These are phyloP conservation scores for Polymixis lichenea DNA, from an alignment of 2,888 invertebrate genomes.

Conservation along the genomic window DNA sequence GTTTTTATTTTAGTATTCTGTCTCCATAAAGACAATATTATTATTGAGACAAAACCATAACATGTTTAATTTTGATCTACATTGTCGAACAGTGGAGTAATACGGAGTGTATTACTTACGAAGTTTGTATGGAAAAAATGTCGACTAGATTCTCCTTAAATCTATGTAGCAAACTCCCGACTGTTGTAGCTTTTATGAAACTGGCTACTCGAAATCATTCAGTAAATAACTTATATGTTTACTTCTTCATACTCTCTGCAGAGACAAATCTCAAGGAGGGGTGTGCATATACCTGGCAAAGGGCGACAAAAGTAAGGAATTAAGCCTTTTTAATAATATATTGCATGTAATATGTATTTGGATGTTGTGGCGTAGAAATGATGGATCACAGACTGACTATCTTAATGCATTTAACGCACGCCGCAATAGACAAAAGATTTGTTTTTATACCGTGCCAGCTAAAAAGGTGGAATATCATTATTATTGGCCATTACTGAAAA, in stretches of 20 bases:
- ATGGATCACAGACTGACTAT: constrained; percentile 41
- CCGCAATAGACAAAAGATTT: not conserved
- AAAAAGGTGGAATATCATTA: not conserved
- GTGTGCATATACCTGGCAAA: constrained; percentile 24
- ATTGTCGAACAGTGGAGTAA: too few relatives aligned
- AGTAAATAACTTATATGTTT: not conserved
- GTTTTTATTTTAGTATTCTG: too few relatives aligned
- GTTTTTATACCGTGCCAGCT: not conserved
- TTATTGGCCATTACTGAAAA: not conserved
- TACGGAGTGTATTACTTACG: too few relatives aligned
- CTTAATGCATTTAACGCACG: constrained; percentile 4
- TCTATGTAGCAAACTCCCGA: not conserved
- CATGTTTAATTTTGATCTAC: too few relatives aligned
- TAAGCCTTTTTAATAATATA: constrained; percentile 28
- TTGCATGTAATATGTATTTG: constrained; percentile 35
- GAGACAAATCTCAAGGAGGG: constrained; percentile 17
- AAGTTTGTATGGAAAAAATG: too few relatives aligned
- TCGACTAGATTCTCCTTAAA: too few relatives aligned
- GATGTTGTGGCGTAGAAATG: constrained; percentile 36
- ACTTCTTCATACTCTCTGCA: constrained; percentile 22
- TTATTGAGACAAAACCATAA: too few relatives aligned
- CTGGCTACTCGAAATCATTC: not conserved
- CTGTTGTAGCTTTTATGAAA: not conserved
- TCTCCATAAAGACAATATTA: too few relatives aligned
- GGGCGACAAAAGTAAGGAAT: constrained; percentile 36